These are phyloP conservation scores for Steinernema feltiae DNA, from an alignment of 1,140 invertebrate species.

Conservation along the genomic window DNA sequence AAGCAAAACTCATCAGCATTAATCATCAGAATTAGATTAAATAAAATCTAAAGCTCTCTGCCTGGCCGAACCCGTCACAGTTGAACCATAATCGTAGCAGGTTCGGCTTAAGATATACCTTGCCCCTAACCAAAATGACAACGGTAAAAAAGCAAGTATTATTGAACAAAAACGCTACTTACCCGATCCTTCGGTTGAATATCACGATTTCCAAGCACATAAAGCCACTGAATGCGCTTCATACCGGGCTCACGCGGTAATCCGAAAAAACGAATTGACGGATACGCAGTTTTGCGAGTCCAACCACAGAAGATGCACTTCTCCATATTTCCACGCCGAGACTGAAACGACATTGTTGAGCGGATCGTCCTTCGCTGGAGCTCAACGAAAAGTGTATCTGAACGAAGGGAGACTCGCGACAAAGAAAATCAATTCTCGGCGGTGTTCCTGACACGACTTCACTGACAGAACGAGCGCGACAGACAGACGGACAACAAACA, in stretches of 20 bases:
- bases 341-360: not conserved
- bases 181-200: conserved; percentile 46
- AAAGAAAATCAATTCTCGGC: conserved; percentile 2
- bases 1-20: too few species aligned
- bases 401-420: not conserved
- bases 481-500: not conserved
- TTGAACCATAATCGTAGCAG: not conserved
- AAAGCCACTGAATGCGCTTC: conserved; percentile 50
- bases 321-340: conserved; percentile 16
- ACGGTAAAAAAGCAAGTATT: not conserved
- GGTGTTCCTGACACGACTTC: not conserved
- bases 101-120: not conserved
- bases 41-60: too few species aligned
- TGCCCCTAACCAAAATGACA: not conserved
- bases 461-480: too few species aligned
- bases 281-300: conserved; percentile 31
- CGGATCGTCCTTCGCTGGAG: too few species aligned
- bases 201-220: conserved; percentile 42
- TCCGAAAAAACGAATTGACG: conserved; percentile 43
- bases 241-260: conserved; percentile 44
- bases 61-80: too few species aligned
- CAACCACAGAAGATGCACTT: conserved; percentile 32
- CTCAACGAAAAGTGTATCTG: too few species aligned
- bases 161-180: conserved; percentile 13
- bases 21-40: too few species aligned